Evolutionary conservation across 2,113 vertebrate genomes (phyloP).

Genomic region (Epinephelus lanceolatus): DNA sequence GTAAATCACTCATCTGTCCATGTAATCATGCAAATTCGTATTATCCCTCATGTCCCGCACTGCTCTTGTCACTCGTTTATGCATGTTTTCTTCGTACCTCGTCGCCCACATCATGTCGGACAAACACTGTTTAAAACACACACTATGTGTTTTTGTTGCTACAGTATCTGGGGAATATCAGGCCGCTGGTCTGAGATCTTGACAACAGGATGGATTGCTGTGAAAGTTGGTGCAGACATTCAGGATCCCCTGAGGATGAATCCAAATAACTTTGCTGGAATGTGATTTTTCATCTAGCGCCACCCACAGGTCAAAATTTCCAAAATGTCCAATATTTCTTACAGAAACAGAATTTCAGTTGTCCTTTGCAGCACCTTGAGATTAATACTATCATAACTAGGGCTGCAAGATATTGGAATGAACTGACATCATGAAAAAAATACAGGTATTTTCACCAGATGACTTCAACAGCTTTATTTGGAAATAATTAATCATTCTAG

Average conservation of each 20-base stretch:
- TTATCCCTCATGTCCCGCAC: slow-evolving; percentile 74
- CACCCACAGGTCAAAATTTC: neutral
- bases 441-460: no score
- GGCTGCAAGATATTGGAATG: neutral
- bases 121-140: slow-evolving; percentile 37
- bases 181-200: neutral
- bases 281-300: slow-evolving; percentile 1
- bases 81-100: slow-evolving; percentile 70
- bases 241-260: slow-evolving; percentile 3
- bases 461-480: no score
- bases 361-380: neutral
- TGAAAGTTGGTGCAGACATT: neutral
- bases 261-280: slow-evolving; percentile 4
- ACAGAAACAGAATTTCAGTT: neutral
- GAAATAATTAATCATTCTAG: no score
- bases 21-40: slow-evolving; percentile 84
- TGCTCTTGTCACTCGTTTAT: slow-evolving; percentile 77
- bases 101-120: slow-evolving; percentile 61
- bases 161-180: slow-evolving; percentile 9
- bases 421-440: no score
- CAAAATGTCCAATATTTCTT: neutral
- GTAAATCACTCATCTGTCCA: slow-evolving; percentile 84
- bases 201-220: slow-evolving; percentile 19
- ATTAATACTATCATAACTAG: neutral
- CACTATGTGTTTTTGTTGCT: slow-evolving; percentile 23